Evolutionary conservation across 2,888 invertebrate genomes (phyloP), one percentile per base, ranked within the genome.

Genomic region (Drosophila infuscata): DNA sequence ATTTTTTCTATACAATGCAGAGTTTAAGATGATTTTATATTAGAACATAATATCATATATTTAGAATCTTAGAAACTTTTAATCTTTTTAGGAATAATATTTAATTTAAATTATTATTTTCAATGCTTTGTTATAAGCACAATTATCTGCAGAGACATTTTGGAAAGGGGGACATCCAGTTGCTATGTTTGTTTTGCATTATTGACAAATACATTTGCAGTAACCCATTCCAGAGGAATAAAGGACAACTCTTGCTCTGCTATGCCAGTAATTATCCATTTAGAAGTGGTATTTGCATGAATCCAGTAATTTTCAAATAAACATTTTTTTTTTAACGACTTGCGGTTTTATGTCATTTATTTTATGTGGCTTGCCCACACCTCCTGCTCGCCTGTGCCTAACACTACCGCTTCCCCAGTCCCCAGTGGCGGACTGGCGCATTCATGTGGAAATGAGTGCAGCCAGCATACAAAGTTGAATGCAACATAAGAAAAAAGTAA

Each of bases 381-480:
- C 53, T 25, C 12, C 30, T 11, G 9, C 48, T 35, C 56, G 53
- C 49, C 25, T 38, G 35, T 46, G 41, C 54, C 54, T 52, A 54
- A 30, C 60, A 62, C 61, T 46, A 32, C 52, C 65, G 57, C 54
- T 35, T 41, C 30, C 43, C 54, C 48, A n/a, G 62, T 36, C 30
- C 43, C 54, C 48, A n/a, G 62, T 64, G 61, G 64, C 73, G 48
- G 54, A 54, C 54, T 38, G 78, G 74, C 69, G 86, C 88, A 88
- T 88, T 86, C 86, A 86, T 84, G 88, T 87, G 86, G 86, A 89
- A 86, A 84, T 86, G 88, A 89, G 88, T 86, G 88, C 84, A 89
- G 61, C 68, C 85, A 77, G 75, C 82, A 78, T 70, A 82, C 81
- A 78, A 86, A 83, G 83, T 88, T 84, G 87, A 81, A 83, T 72